These are phyloP conservation scores for Agrotis puta DNA, from an alignment of 2,888 invertebrate genomes.

Conservation along the genomic window DNA sequence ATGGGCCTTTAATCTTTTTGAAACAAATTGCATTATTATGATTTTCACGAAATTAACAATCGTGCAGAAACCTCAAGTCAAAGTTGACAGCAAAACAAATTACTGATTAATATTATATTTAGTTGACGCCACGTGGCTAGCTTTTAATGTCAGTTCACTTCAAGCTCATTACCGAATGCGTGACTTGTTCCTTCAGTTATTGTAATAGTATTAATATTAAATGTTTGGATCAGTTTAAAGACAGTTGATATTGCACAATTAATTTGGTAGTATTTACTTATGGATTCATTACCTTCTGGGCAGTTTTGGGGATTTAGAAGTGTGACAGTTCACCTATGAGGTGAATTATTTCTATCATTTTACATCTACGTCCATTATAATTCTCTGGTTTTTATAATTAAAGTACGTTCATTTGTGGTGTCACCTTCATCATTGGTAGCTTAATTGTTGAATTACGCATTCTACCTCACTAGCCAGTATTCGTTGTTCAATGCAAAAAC, in stretches of 20 bases:
- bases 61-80: slow-evolving; percentile 44
- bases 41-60: slow-evolving; percentile 12
- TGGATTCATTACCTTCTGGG: background rate
- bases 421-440: background rate
- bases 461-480: background rate
- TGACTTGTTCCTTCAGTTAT: slow-evolving; percentile 27
- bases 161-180: slow-evolving; percentile 39
- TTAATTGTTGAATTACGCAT: background rate
- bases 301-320: background rate
- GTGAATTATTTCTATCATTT: too few relatives aligned
- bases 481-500: background rate
- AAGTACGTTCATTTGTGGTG: background rate
- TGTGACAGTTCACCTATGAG: too few relatives aligned
- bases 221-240: background rate
- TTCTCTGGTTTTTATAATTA: background rate
- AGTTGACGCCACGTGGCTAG: slow-evolving; percentile 13
- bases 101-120: slow-evolving; percentile 25
- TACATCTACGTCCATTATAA: too few relatives aligned
- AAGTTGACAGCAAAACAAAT: slow-evolving; percentile 44
- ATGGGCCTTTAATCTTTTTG: background rate
- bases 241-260: background rate
- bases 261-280: background rate
- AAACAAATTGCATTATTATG: background rate
- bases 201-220: slow-evolving; percentile 3
- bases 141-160: slow-evolving; percentile 32